Percentiles rank a stretch among this genome's conserved stretches.
phyloP scores from a whole-genome alignment of 64 coral and sea anemone species.

The Anthopleura sola region DNA sequence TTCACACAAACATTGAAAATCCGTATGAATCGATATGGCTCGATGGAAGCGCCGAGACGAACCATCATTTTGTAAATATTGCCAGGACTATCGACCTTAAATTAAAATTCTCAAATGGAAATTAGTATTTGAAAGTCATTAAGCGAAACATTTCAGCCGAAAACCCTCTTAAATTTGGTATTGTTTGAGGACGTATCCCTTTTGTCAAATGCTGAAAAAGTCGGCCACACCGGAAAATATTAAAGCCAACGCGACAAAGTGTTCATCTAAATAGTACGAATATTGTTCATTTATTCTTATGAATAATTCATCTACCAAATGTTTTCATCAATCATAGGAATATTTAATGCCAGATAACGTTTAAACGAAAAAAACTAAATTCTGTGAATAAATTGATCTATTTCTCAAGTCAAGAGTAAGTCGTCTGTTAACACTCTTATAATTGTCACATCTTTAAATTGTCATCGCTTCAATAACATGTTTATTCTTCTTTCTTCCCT shows the following conservation, averaged over 20 bases:
- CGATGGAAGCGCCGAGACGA: background rate
- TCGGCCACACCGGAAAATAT: background rate
- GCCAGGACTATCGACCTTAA: background rate
- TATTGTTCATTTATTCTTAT: background rate
- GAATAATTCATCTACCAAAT: background rate
- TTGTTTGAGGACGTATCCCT: background rate
- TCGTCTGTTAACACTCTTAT: background rate
- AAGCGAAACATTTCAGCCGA: slow-evolving; percentile 1
- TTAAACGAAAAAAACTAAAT: background rate
- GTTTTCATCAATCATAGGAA: slow-evolving; percentile 18
- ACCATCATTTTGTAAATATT: background rate
- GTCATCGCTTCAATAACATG: background rate
- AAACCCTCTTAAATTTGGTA: background rate
- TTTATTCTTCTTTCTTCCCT: background rate
- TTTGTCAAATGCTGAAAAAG: slow-evolving; percentile 1
- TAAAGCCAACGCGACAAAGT: background rate
- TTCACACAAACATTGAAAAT: background rate
- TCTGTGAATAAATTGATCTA: background rate
- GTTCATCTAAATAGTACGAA: background rate
- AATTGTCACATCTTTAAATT: background rate
- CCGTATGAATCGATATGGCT: background rate
- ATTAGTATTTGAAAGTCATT: slow-evolving; percentile 6
- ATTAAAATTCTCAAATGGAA: background rate
- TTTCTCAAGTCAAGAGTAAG: background rate
- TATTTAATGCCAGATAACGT: background rate